Percentiles rank a stretch among this genome's conserved stretches.
These are phyloP conservation scores for Cryptophagus acutangulus DNA, from an alignment of 2,888 invertebrate genomes.

Conservation along the genomic window DNA sequence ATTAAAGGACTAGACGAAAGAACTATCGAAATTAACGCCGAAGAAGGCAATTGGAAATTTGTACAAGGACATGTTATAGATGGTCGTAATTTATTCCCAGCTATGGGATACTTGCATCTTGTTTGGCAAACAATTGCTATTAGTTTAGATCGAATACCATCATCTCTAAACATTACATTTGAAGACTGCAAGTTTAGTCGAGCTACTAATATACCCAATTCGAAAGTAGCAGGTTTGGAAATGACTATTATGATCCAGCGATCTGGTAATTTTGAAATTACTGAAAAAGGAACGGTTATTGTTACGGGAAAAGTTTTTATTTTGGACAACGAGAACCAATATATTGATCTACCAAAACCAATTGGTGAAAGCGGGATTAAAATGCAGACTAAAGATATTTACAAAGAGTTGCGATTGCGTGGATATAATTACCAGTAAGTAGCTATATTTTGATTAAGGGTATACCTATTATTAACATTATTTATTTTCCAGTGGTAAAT, in stretches of 20 bases:
- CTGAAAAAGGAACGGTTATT: conserved; percentile 22
- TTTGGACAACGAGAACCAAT: conserved; percentile 43
- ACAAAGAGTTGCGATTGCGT: conserved; percentile 63
- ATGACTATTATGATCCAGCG: conserved; percentile 32
- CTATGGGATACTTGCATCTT: conserved; percentile 53
- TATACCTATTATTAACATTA: too few species aligned
- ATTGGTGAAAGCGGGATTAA: conserved; percentile 40
- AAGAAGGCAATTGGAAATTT: conserved; percentile 65
- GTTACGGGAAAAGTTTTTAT: conserved; percentile 25
- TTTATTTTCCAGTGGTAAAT: conserved; percentile 31
- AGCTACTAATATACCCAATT: conserved; percentile 40
- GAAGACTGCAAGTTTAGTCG: conserved; percentile 57
- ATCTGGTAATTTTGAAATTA: conserved; percentile 38
- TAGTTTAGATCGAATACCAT: conserved; percentile 39
- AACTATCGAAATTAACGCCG: conserved; percentile 54
- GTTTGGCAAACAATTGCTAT: conserved; percentile 55
- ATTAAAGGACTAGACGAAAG: conserved; percentile 62
- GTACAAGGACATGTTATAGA: conserved; percentile 80
- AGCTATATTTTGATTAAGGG: too few species aligned
- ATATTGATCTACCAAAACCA: not conserved
- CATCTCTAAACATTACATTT: conserved; percentile 53
- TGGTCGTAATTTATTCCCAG: conserved; percentile 52
- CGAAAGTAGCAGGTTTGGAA: conserved; percentile 39
- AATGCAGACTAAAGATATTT: conserved; percentile 58
- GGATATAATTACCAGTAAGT: conserved; percentile 55